Evolutionary conservation across 2,888 invertebrate species (phyloP).

Genomic region (Drosophila flavopinicola): DNA sequence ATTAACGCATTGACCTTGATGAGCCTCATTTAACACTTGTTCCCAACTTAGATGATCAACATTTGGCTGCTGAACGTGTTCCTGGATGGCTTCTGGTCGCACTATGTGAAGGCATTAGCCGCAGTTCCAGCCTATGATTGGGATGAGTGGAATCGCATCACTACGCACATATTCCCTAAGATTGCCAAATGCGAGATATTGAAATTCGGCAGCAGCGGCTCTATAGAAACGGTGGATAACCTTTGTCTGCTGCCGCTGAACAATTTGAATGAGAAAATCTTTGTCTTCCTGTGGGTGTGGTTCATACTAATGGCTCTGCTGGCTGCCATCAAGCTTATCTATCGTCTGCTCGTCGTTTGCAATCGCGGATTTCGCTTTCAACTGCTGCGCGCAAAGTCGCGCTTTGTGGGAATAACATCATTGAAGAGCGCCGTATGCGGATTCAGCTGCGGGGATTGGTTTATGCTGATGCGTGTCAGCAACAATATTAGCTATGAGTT

Average conservation of each 20-base stretch:
- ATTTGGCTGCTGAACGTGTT: conserved; percentile 80
- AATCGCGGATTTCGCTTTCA: conserved; percentile 72
- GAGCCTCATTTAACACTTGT: not conserved
- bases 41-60: conserved; percentile 71
- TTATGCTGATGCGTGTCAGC: conserved; percentile 90
- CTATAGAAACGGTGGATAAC: conserved; percentile 91
- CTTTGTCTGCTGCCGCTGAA: conserved; percentile 91
- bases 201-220: conserved; percentile 93
- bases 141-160: conserved; percentile 80
- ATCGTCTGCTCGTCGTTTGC: conserved; percentile 87
- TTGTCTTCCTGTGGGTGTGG: conserved; percentile 91
- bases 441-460: conserved; percentile 90
- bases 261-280: conserved; percentile 92
- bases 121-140: conserved; percentile 78
- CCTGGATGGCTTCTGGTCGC: conserved; percentile 82
- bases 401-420: conserved; percentile 64
- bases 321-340: conserved; percentile 88
- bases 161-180: conserved; percentile 85
- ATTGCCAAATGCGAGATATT: conserved; percentile 95
- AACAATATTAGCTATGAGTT: conserved; percentile 90
- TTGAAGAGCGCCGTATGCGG: conserved; percentile 57
- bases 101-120: conserved; percentile 77
- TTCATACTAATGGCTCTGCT: conserved; percentile 87
- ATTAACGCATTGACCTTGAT: no score
- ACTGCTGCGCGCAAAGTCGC: conserved; percentile 69